Base-by-base conservation (phyloP, 2,888 invertebrate species). In the Pammene fasciana region DNA sequence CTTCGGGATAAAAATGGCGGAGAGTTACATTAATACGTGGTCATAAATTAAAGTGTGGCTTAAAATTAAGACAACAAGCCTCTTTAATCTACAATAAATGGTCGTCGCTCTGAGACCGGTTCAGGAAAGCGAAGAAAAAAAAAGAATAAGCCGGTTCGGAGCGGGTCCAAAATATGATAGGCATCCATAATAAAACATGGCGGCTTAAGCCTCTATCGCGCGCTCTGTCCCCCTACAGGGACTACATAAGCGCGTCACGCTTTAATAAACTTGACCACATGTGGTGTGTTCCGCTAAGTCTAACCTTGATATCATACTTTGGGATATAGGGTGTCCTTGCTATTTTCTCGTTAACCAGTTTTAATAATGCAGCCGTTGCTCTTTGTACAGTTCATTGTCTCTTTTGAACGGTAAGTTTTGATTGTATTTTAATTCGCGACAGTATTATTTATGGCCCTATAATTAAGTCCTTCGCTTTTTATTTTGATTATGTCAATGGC, bases 21-120 rank as follows among this genome's bases (percentile, higher is more conserved):
- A 84, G 85, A 86, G 82, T 59, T 83, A 86, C 88, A 88, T 89
- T 90, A 90, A 90, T 90, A 91, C 85, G 86, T 86, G 83, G 81
- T 83, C 86, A 91, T 92, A 92, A 92, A 92, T 92, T 92, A 91
- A 88, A 89, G 85, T 86, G 86, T 87, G 88, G 87, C 88, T 93
- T 90, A 92, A 92, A 93, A 93, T 93, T 92, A 92, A 93, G 93
- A 93, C 93, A 93, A 93, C 92, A 92, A 92, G 89, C 86, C 91
- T 92, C 89, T 92, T 93, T 93, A 93, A 93, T 93, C 92, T 92
- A 92, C 90, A 92, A 92, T 92, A 92, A 92, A 92, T 92, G 92
- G 90, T 87, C 90, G 89, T 87, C 90, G 87, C 86, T 84, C 83
- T 78, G 81, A 86, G 89, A 92, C 91, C 92, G 91, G 92, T 92